These are phyloP conservation scores for Pyrrhia umbra DNA, from an alignment of 2,888 invertebrate species.

Conservation along the genomic window DNA sequence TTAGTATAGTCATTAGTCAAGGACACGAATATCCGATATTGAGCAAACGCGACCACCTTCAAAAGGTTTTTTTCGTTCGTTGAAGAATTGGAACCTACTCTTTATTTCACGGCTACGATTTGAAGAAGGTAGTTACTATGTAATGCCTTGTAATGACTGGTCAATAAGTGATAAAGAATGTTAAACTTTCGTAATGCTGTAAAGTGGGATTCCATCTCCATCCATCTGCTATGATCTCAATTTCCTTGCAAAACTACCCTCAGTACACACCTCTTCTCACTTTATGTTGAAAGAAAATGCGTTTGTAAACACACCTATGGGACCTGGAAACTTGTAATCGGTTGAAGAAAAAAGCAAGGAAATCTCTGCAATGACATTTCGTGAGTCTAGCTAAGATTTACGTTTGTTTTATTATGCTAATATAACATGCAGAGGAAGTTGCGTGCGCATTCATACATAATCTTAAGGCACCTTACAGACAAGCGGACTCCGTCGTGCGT, in stretches of 20 bases:
- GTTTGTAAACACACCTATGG: neutral
- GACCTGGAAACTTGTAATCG: neutral
- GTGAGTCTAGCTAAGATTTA: slow-evolving; percentile 26
- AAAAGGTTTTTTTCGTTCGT: neutral
- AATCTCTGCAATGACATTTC: slow-evolving; percentile 31
- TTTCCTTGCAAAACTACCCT: too few species aligned
- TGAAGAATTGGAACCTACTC: neutral
- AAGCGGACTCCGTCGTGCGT: neutral
- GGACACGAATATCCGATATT: slow-evolving; percentile 31
- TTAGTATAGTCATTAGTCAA: slow-evolving; percentile 10
- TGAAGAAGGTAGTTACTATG: too few species aligned
- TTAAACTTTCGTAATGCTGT: too few species aligned
- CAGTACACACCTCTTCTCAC: too few species aligned
- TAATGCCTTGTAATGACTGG: too few species aligned
- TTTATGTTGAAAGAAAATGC: neutral
- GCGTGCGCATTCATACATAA: slow-evolving; percentile 27
- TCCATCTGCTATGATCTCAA: too few species aligned
- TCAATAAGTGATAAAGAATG: too few species aligned
- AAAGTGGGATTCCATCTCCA: too few species aligned
- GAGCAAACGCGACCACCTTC: slow-evolving; percentile 6
- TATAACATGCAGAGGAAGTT: slow-evolving; percentile 39
- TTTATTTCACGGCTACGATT: too few species aligned
- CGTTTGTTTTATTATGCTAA: slow-evolving; percentile 40
- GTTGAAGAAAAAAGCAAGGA: neutral
- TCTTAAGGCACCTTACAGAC: slow-evolving; percentile 16